Evolutionary conservation across 2,888 invertebrate species (phyloP).

Genomic region (Mystacides longicornis): DNA sequence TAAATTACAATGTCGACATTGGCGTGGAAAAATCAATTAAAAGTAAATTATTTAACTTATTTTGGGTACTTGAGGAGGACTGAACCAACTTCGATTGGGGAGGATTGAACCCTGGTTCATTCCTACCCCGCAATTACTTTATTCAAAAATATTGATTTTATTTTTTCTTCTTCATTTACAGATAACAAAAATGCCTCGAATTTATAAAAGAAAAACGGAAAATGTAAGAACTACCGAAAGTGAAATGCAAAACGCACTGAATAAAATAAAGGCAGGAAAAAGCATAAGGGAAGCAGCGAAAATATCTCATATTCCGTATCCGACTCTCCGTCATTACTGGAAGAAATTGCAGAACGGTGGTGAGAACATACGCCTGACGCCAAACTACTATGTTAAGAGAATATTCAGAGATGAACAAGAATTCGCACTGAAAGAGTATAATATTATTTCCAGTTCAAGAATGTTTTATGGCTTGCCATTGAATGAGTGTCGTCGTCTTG

Average conservation of each 20-base stretch:
- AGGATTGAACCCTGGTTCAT: not conserved
- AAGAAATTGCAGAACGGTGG: conserved; percentile 3
- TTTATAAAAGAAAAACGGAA: not conserved
- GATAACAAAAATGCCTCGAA: not conserved
- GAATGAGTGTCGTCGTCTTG: not conserved
- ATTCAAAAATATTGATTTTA: no score
- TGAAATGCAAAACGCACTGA: not conserved
- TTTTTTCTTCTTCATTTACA: not conserved
- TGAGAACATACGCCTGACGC: conserved; percentile 4
- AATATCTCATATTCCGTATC: conserved; percentile 1
- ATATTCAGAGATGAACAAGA: no score
- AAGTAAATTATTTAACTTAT: not conserved
- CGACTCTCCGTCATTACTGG: conserved; percentile 3
- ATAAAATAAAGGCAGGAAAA: conserved; percentile 2
- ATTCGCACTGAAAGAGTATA: conserved; percentile 3
- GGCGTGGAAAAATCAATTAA: no score
- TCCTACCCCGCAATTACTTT: not conserved
- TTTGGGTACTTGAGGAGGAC: not conserved
- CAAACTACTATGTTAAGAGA: conserved; percentile 4
- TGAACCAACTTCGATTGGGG: not conserved
- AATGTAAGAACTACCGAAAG: not conserved
- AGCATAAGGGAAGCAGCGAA: not conserved
- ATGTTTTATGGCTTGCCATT: conserved; percentile 1
- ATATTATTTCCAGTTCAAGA: conserved; percentile 2
- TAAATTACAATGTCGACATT: not conserved